Percentiles rank a stretch among this genome's conserved stretches.
Evolutionary conservation across 2,113 vertebrate species (phyloP).

Genomic region (Gasterosteus aculeatus): DNA sequence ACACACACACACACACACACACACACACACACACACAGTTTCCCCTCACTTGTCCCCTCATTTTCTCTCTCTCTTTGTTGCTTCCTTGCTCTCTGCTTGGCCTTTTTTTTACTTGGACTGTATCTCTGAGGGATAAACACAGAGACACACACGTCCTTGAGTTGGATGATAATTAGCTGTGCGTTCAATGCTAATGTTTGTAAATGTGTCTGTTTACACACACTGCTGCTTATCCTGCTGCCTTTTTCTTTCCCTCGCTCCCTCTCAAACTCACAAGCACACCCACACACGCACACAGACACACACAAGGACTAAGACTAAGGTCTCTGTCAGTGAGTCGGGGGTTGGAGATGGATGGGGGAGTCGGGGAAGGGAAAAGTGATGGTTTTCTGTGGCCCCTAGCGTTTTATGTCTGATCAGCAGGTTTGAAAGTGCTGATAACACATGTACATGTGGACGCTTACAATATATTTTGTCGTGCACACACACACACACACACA

Average conservation of each 20-base stretch:
- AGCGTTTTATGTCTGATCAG: conserved; percentile 69
- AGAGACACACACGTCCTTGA: conserved; percentile 33
- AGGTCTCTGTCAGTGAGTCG: conserved; percentile 46
- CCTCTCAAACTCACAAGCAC: background rate
- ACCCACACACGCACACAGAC: conserved; percentile 24
- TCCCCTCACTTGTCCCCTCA: conserved; percentile 61
- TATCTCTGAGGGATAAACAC: conserved; percentile 43
- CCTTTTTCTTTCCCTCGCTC: background rate
- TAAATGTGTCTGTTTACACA: conserved; percentile 60
- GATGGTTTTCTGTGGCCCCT: conserved; percentile 52
- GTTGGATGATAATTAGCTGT: conserved; percentile 57
- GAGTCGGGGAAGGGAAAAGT: conserved; percentile 21
- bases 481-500: conserved; percentile 9
- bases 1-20: conserved; percentile 29
- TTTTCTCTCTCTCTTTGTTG: conserved; percentile 36
- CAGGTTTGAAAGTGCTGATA: conserved; percentile 75
- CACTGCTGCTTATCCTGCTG: conserved; percentile 16
- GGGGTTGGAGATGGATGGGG: conserved; percentile 9
- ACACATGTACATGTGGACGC: conserved; percentile 34
- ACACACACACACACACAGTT: conserved; percentile 40
- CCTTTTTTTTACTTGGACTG: conserved; percentile 50
- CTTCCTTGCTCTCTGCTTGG: conserved; percentile 15
- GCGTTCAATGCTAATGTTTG: conserved; percentile 62
- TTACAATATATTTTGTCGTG: conserved; percentile 20
- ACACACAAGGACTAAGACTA: conserved; percentile 13